phyloP scores from a whole-genome alignment of 2,888 invertebrate genomes.

The Lasioglossum lativentre region DNA sequence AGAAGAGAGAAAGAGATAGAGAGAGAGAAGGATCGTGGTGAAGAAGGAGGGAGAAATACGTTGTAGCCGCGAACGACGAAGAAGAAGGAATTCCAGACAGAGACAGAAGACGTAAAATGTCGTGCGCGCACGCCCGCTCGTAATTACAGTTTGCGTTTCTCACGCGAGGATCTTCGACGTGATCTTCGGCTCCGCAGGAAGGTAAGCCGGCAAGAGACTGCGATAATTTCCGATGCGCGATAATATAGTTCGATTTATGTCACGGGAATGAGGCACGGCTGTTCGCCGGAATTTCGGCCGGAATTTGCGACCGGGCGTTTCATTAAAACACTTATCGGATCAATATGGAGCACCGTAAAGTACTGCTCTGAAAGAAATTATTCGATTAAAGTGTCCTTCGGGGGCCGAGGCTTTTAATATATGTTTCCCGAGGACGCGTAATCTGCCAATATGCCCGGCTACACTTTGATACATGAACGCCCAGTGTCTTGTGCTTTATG shows the following conservation, averaged over 20 bases:
- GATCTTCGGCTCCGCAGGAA: constrained; percentile 64
- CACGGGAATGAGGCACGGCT: constrained; percentile 42
- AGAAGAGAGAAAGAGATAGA: background rate
- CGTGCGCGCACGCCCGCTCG: constrained; percentile 70
- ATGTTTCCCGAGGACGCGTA: background rate
- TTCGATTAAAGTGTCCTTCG: constrained; percentile 13
- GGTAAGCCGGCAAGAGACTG: constrained; percentile 44
- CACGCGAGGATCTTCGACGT: constrained; percentile 72
- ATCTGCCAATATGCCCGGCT: constrained; percentile 1
- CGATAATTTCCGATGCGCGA: constrained; percentile 69
- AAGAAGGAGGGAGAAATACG: background rate
- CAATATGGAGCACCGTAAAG: constrained; percentile 6
- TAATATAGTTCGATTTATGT: constrained; percentile 71
- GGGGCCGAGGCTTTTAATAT: background rate
- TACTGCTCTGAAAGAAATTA: constrained; percentile 9
- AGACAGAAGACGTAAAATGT: constrained; percentile 66
- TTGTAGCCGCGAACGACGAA: constrained; percentile 16
- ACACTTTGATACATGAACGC: constrained; percentile 10
- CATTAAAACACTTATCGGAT: constrained; percentile 5
- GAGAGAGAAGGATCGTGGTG: constrained; percentile 12
- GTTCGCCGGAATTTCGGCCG: constrained; percentile 48
- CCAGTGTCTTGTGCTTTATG: constrained; percentile 9
- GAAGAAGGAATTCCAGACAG: constrained; percentile 33
- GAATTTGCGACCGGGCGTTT: constrained; percentile 22
- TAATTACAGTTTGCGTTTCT: constrained; percentile 76